phyloP scores from a whole-genome alignment of 2,797 vertebrate species.

The Amblyraja radiata region DNA sequence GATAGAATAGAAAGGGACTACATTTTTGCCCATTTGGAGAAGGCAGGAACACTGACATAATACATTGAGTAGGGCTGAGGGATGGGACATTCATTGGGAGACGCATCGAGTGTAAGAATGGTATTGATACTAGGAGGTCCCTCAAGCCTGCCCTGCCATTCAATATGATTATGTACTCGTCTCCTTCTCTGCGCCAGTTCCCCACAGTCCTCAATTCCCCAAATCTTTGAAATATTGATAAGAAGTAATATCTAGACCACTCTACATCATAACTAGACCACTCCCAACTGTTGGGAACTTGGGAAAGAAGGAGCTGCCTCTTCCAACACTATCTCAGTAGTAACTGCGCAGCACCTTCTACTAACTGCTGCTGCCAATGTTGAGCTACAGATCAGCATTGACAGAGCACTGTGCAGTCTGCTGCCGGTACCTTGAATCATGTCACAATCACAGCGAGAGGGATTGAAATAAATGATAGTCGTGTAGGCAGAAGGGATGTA shows the following conservation, averaged over 20 bases:
- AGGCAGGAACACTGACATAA: background rate
- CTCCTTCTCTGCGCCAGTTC: too few species aligned
- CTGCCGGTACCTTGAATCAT: background rate
- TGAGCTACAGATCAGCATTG: background rate
- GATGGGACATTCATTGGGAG: background rate
- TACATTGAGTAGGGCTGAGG: background rate
- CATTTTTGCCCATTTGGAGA: background rate
- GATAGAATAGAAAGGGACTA: too few species aligned
- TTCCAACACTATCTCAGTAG: background rate
- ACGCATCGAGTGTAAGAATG: too few species aligned
- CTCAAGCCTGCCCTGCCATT: too few species aligned
- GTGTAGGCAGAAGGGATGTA: background rate
- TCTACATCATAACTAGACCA: background rate
- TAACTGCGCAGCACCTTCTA: background rate
- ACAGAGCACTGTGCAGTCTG: background rate
- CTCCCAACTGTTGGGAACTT: background rate
- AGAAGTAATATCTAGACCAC: background rate
- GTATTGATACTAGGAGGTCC: too few species aligned
- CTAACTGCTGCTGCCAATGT: background rate
- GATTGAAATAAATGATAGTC: slow-evolving; percentile 18
- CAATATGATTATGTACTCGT: too few species aligned
- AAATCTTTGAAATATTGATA: too few species aligned
- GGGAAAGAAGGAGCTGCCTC: background rate
- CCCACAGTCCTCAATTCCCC: too few species aligned
- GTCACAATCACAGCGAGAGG: background rate